Evolutionary conservation across 2,113 vertebrate species (phyloP), one percentile per base, ranked within the genome.

Genomic region (Crocuta crocuta): DNA sequence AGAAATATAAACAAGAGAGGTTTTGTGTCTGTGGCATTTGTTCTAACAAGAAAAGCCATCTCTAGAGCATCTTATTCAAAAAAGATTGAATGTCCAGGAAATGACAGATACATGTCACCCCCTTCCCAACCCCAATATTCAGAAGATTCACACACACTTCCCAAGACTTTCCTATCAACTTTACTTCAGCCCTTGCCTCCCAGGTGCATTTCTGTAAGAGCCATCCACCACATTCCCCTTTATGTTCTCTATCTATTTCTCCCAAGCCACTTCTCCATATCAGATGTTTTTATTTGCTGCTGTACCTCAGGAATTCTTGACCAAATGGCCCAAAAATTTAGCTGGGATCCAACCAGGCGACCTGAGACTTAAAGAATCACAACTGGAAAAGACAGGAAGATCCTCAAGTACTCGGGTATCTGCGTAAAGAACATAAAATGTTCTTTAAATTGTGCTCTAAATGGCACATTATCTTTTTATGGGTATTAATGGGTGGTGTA

Each of bases 1-100:
- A 97, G 86, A 98, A 98, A 98, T 98, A 98, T 96, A 98, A 98
- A 98, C 43, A 53, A 97, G 92, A 96, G 98, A 97, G 39, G 35
- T 88, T 95, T 98, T 98, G 97, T 84, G 82, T 98, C 97, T 96
- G 96, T 98, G 98, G 98, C 98, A 98, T 98, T 98, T 98, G 95
- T 98, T 98, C 98, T 98, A 98, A 98, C 94, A 94, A 98, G 98
- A 97, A 98, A 91, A 98, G 97, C 93, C 92, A 96, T 98, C 98
- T 91, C 92, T 95, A 97, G 96, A 97, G 96, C 93, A 93, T 86
- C 96, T 84, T 81, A 97, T 95, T 89, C 78, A 96, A 98, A 97
- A 92, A 97, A 94, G 97, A 98, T 98, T 98, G 96, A 93, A 82
- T 92, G 78, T 83, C 53, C 91, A 96, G 87, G 91, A 98, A 98